These are phyloP conservation scores for Acleris laterana DNA, from an alignment of 2,888 invertebrate genomes.

Conservation along the genomic window DNA sequence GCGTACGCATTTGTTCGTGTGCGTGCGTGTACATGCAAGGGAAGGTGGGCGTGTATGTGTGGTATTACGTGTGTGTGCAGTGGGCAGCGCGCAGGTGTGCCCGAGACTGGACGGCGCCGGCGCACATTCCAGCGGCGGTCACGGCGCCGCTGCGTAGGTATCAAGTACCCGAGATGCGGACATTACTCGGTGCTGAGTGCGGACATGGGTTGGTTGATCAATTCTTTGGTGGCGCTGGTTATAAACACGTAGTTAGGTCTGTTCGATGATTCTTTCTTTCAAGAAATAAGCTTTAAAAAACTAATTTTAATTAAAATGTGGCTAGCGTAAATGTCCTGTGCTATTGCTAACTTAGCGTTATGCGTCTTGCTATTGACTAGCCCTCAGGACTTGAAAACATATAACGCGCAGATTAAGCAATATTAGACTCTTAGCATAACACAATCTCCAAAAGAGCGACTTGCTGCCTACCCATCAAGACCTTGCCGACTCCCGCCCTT, in stretches of 20 bases:
- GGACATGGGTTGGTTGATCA: slow-evolving; percentile 22
- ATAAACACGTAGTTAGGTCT: not conserved
- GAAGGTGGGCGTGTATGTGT: slow-evolving; percentile 41
- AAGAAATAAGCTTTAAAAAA: no score
- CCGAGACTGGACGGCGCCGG: slow-evolving; percentile 87
- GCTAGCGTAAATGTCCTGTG: no score
- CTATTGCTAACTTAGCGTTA: no score
- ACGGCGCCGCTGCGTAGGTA: slow-evolving; percentile 52
- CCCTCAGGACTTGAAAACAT: no score
- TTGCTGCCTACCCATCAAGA: no score
- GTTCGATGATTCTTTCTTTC: no score
- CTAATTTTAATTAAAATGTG: no score
- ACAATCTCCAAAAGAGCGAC: no score
- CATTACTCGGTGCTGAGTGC: slow-evolving; percentile 12
- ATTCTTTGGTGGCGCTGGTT: not conserved
- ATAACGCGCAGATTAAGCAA: no score
- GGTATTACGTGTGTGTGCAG: slow-evolving; percentile 46
- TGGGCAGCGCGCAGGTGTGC: slow-evolving; percentile 85
- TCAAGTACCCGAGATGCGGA: slow-evolving; percentile 41
- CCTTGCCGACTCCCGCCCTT: no score
- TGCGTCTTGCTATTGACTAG: no score
- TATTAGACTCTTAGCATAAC: no score
- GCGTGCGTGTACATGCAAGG: slow-evolving; percentile 47
- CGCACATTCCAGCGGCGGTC: slow-evolving; percentile 85
- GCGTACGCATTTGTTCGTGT: slow-evolving; percentile 40